Evolutionary conservation across 92 coral and sea anemone genomes (phyloP).

Genomic region (Actinostola sp.): DNA sequence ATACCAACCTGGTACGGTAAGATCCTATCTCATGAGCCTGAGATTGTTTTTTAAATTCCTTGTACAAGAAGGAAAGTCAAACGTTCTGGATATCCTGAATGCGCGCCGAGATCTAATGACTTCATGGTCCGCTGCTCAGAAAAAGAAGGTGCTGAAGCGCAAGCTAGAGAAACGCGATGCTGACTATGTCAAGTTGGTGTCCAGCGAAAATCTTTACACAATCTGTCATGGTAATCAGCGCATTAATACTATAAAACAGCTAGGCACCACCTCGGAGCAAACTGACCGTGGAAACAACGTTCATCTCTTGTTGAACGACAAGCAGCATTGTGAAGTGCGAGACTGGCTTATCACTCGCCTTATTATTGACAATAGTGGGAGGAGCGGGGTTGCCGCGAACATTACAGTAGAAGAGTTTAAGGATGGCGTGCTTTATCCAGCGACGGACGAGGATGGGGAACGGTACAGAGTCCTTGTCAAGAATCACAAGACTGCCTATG

Average conservation of each 20-base stretch:
- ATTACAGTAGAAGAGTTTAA: slow-evolving; percentile 46
- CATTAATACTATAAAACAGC: slow-evolving; percentile 49
- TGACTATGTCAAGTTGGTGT: slow-evolving; percentile 43
- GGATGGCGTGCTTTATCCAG: slow-evolving; percentile 44
- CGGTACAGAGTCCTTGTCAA: slow-evolving; percentile 50
- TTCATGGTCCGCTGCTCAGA: slow-evolving; percentile 30
- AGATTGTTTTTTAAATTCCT: slow-evolving; percentile 46
- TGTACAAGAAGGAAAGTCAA: background rate
- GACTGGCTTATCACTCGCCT: slow-evolving; percentile 52
- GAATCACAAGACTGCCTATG: slow-evolving; percentile 47
- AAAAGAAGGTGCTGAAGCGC: slow-evolving; percentile 9
- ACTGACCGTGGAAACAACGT: slow-evolving; percentile 20
- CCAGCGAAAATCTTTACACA: slow-evolving; percentile 43
- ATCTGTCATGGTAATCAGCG: slow-evolving; percentile 52
- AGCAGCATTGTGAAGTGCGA: slow-evolving; percentile 40
- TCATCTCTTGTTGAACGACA: slow-evolving; percentile 24
- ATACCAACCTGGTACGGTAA: slow-evolving; percentile 55
- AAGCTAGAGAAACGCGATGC: slow-evolving; percentile 20
- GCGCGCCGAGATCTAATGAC: slow-evolving; percentile 15
- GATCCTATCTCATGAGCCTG: slow-evolving; percentile 51
- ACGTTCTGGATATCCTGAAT: background rate
- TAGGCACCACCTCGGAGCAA: slow-evolving; percentile 30
- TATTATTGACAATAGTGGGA: slow-evolving; percentile 54
- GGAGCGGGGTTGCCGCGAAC: slow-evolving; percentile 53
- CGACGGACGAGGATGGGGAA: slow-evolving; percentile 48